These are phyloP conservation scores for Griposia aprilina DNA, from an alignment of 2,888 invertebrate genomes.

Conservation along the genomic window DNA sequence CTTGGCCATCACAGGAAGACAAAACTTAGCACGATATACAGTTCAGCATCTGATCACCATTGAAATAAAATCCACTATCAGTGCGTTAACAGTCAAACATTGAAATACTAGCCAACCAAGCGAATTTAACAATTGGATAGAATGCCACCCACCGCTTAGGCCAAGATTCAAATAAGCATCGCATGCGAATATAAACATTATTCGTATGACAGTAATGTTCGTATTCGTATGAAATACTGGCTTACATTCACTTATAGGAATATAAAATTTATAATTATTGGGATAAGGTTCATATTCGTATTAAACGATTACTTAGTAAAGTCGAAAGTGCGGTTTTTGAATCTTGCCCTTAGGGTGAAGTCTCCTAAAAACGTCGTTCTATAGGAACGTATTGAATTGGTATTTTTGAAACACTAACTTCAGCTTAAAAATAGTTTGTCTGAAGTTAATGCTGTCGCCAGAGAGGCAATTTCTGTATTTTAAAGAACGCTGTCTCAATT, in stretches of 20 bases:
- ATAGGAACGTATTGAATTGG: not conserved
- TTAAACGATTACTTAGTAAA: not conserved
- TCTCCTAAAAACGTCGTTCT: not conserved
- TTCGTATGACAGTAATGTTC: not conserved
- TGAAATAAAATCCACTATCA: not conserved
- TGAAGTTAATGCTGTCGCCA: not conserved
- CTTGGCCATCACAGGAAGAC: not conserved
- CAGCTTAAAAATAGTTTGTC: not conserved
- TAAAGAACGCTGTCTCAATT: not conserved
- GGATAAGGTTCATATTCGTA: not conserved
- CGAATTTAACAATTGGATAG: not conserved
- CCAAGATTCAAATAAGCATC: conserved; percentile 5
- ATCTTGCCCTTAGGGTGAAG: not conserved
- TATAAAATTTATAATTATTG: not conserved
- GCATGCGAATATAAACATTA: not conserved
- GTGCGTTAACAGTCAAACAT: too few species aligned
- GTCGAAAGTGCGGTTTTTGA: too few species aligned
- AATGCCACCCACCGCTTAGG: too few species aligned
- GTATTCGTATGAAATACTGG: not conserved
- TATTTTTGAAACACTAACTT: not conserved
- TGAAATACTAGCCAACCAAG: conserved; percentile 22
- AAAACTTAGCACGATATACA: conserved; percentile 9
- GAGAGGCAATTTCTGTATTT: not conserved
- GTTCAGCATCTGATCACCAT: not conserved
- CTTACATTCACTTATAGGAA: not conserved